Evolutionary conservation across 2,888 invertebrate species (phyloP).

Genomic region (Brachyptera risi): DNA sequence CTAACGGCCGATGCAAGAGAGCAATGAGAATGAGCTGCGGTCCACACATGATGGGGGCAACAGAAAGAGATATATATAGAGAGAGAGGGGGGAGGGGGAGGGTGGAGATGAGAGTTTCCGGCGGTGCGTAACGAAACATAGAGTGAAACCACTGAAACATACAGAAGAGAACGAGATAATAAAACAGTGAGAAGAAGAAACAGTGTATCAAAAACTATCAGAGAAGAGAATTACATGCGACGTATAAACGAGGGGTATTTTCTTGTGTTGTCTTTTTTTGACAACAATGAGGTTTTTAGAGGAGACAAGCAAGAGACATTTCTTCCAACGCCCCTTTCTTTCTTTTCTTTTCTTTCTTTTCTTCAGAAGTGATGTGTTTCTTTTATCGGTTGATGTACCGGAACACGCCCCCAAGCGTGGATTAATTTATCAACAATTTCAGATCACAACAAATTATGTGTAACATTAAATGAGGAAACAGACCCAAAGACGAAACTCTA

Average conservation of each 20-base stretch:
- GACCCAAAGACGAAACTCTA: too few species aligned
- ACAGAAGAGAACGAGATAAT: conserved; percentile 18
- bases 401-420: background rate
- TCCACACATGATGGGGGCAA: background rate
- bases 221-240: background rate
- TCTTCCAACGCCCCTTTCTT: conserved; percentile 1
- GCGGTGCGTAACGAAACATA: conserved; percentile 10
- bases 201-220: conserved; percentile 14
- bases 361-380: conserved; percentile 1
- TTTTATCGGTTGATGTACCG: conserved; percentile 5
- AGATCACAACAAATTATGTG: background rate
- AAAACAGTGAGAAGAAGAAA: conserved; percentile 1
- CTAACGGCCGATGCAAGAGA: background rate
- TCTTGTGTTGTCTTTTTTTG: conserved; percentile 3
- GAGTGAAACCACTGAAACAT: conserved; percentile 20
- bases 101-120: too few species aligned
- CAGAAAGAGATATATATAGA: too few species aligned
- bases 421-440: conserved; percentile 13
- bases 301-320: background rate
- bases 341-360: background rate
- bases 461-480: too few species aligned
- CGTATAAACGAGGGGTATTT: background rate
- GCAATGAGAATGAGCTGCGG: background rate
- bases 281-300: conserved; percentile 5
- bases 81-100: too few species aligned